These are phyloP conservation scores for Cyrtonyx montezumae DNA, from an alignment of 2,113 vertebrate species.

Conservation along the genomic window DNA sequence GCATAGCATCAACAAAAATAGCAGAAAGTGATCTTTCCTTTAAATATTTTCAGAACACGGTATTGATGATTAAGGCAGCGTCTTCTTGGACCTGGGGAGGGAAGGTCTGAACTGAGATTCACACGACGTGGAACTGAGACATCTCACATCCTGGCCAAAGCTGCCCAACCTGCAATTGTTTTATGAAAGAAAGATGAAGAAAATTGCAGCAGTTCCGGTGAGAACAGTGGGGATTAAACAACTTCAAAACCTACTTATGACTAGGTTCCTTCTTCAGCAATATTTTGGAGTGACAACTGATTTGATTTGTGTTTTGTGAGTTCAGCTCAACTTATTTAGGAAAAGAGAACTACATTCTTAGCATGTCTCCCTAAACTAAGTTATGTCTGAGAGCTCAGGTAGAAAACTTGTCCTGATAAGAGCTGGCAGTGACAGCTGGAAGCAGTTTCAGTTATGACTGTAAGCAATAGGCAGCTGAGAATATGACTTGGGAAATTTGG, in stretches of 20 bases:
- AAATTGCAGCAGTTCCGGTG: background rate
- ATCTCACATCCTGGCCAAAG: background rate
- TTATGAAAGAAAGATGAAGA: background rate
- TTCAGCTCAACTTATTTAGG: background rate
- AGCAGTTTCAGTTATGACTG: background rate
- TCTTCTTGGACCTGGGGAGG: background rate
- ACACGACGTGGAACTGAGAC: background rate
- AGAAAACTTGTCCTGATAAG: background rate
- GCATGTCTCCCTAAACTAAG: background rate
- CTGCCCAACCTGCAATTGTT: background rate
- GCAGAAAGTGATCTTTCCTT: background rate
- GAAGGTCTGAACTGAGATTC: background rate
- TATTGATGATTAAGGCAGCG: background rate
- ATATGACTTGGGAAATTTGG: background rate
- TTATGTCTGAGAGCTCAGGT: conserved; percentile 11
- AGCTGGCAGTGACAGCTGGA: conserved; percentile 9
- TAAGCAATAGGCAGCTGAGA: background rate
- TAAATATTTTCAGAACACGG: background rate
- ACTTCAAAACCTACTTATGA: background rate
- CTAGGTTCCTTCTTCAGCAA: background rate
- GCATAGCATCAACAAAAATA: background rate
- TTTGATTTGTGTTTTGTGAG: background rate
- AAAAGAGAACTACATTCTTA: conserved; percentile 15
- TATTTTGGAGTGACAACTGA: background rate
- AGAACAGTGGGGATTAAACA: background rate